Evolutionary conservation across 2,113 vertebrate genomes (phyloP).

Genomic region (Trematomus loennbergii): DNA sequence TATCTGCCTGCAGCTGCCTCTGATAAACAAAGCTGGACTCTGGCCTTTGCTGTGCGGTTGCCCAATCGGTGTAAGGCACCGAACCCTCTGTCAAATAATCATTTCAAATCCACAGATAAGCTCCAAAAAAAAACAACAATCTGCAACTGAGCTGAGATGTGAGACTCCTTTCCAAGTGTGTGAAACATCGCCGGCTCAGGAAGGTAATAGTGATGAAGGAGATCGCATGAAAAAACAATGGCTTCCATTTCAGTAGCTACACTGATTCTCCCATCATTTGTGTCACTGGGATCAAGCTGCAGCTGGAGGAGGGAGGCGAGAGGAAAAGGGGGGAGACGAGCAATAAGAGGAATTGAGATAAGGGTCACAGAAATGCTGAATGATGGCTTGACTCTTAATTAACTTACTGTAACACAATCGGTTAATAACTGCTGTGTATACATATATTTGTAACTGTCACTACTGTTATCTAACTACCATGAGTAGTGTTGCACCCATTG

Average conservation of each 20-base stretch:
- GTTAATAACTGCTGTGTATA: no score
- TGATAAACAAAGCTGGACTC: constrained; percentile 54
- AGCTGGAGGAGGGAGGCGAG: constrained; percentile 12
- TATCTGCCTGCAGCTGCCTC: constrained; percentile 58
- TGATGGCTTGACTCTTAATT: no score
- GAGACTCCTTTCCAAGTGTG: not conserved
- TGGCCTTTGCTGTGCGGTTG: constrained; percentile 46
- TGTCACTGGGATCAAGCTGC: constrained; percentile 48
- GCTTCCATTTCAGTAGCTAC: constrained; percentile 39
- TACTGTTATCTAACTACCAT: no score
- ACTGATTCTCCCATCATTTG: constrained; percentile 25
- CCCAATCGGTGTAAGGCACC: constrained; percentile 23
- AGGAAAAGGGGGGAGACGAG: constrained; percentile 2
- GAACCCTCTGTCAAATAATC: constrained; percentile 65
- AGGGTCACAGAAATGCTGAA: not conserved
- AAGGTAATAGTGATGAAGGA: constrained; percentile 18
- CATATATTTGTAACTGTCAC: no score
- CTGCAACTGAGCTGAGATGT: no score
- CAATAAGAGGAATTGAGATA: constrained; percentile 45
- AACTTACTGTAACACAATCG: no score
- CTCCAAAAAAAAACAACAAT: not conserved
- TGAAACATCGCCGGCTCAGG: constrained; percentile 8
- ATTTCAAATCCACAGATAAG: constrained; percentile 11
- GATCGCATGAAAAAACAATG: constrained; percentile 15
- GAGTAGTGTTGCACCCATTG: no score